These are phyloP conservation scores for Lutjanus campechanus DNA, from an alignment of 2,797 vertebrate species.

Conservation along the genomic window DNA sequence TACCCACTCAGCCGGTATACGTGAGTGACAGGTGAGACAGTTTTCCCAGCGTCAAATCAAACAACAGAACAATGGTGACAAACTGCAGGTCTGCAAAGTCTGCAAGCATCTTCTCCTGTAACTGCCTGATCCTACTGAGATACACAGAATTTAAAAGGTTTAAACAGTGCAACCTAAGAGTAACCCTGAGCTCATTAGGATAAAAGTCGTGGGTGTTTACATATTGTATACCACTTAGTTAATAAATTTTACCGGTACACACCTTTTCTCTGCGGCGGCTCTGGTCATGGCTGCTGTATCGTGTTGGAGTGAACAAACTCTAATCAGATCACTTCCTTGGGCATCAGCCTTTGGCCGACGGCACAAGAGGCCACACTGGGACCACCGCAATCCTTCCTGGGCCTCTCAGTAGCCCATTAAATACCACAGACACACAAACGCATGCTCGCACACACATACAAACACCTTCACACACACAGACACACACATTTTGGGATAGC, in stretches of 20 bases:
- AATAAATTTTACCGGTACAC: conserved; percentile 15
- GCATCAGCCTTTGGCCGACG: conserved; percentile 82
- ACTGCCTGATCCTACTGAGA: not conserved
- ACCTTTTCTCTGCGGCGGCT: conserved; percentile 30
- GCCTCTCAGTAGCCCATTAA: conserved; percentile 70
- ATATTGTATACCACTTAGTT: conserved; percentile 8
- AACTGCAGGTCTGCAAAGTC: too few relatives aligned
- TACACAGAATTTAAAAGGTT: not conserved
- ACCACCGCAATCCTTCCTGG: conserved; percentile 77
- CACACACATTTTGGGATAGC: conserved; percentile 4
- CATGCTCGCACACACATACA: conserved; percentile 22
- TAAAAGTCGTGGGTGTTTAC: not conserved
- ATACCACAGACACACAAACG: conserved; percentile 48
- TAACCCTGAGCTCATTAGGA: not conserved
- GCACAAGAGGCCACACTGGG: conserved; percentile 81
- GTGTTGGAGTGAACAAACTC: conserved; percentile 63
- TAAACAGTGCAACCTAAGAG: not conserved
- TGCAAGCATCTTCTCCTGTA: not conserved
- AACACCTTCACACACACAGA: conserved; percentile 14
- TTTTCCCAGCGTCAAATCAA: conserved; percentile 21
- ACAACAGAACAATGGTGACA: not conserved
- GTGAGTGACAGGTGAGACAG: conserved; percentile 10
- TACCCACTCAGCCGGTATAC: not conserved
- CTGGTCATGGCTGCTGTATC: conserved; percentile 57
- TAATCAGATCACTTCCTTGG: conserved; percentile 86